Base-by-base conservation (phyloP, 2,113 vertebrate genomes). In the Bos indicus region DNA sequence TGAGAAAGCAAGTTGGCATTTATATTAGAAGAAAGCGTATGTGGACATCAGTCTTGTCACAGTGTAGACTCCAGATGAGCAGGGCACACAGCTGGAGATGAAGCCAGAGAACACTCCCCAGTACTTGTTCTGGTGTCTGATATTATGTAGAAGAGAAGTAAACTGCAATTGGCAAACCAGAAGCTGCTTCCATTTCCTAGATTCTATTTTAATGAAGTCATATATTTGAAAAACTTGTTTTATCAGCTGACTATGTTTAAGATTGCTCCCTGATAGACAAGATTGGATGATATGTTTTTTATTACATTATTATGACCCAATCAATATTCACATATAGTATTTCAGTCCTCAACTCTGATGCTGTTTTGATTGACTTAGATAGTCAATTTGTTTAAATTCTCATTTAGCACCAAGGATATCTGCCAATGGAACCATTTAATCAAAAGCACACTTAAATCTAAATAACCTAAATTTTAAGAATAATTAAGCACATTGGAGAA, bases 391-490 rank as follows among this genome's bases (percentile, higher is more conserved):
- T 64, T 97, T 92, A 97, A 96, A 94, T 77, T 95, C 36, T 96
- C 74, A 88, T 88, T 96, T 98, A 91, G n/a, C 9, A 43, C n/a
- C 15, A 89, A 97, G 94, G 95, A 90, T 88, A 90, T 95, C 87
- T 95, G 74, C 62, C 74, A 62, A 88, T 92, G n/a, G 43, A 95
- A 90, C 95, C 46, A 92, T 97, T 96, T 98, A 96, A 81, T 98
- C 96, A 96, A 95, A 98, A 97, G 19, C 30, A 87, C 7, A 90
- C 90, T 97, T 98, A 84, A 93, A 81, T 84, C 40, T 84, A 96
- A 98, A 95, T 97, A 95, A 62, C 67, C n/a, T 91, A 97, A 96
- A 71, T 81, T 94, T 94, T 80, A 89, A 96, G 33, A 95, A 95
- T 95, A 96, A 97, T 92, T 97, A 95, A 97, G 83, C 59, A 91